phyloP scores from a whole-genome alignment of 2,888 invertebrate genomes.

The Camptogramma bilineatum region DNA sequence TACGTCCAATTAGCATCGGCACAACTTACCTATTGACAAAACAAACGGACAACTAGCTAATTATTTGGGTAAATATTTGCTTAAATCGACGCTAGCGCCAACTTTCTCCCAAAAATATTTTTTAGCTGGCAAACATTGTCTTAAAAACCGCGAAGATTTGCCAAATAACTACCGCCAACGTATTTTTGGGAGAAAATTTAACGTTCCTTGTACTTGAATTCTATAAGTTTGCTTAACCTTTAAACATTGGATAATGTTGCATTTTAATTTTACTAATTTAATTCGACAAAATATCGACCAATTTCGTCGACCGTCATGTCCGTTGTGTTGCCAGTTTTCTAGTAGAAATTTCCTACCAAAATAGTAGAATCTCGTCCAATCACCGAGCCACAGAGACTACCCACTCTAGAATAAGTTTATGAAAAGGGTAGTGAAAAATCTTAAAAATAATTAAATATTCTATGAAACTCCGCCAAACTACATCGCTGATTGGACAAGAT shows the following conservation, averaged over 20 bases:
- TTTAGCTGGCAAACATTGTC: conserved; percentile 50
- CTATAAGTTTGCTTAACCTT: conserved; percentile 74
- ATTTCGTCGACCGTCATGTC: conserved; percentile 50
- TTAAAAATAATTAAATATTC: conserved; percentile 42
- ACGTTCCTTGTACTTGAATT: conserved; percentile 64
- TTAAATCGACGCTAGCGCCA: conserved; percentile 66
- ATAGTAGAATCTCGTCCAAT: conserved; percentile 32
- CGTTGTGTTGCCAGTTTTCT: conserved; percentile 44
- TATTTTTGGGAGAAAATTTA: conserved; percentile 40
- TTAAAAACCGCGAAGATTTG: conserved; percentile 29
- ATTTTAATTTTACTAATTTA: conserved; percentile 47
- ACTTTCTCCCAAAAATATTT: conserved; percentile 36
- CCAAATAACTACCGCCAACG: background rate
- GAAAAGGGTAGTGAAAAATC: conserved; percentile 39
- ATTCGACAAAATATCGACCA: conserved; percentile 43
- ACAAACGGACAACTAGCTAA: conserved; percentile 79
- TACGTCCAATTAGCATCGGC: background rate
- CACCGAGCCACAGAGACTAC: conserved; percentile 33
- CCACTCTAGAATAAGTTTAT: conserved; percentile 38
- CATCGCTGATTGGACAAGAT: conserved; percentile 30
- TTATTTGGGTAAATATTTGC: conserved; percentile 77
- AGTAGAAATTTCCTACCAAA: conserved; percentile 35
- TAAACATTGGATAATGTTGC: conserved; percentile 75
- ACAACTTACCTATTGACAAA: conserved; percentile 63
- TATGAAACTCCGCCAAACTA: conserved; percentile 40